Conservation (phyloP, 2,888 invertebrate species). For the Geotrupes spiniger region DNA sequence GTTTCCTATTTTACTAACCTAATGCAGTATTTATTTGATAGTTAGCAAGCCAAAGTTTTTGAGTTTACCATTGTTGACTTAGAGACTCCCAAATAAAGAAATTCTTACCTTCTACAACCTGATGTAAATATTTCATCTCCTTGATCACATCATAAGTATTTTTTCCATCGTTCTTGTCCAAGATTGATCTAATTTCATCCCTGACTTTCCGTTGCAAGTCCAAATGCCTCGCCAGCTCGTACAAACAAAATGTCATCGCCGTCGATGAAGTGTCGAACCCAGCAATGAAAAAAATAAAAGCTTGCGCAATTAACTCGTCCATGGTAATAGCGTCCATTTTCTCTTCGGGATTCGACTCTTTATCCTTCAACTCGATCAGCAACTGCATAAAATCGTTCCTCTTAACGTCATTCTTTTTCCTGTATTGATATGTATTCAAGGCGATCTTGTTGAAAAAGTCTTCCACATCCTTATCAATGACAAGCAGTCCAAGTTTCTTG, state of each 20-base stretch:
- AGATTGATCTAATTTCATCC: slow-evolving; percentile 41
- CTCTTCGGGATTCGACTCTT: background rate
- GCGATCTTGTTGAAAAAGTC: slow-evolving; percentile 33
- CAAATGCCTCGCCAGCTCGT: slow-evolving; percentile 52
- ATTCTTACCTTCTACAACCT: slow-evolving; percentile 23
- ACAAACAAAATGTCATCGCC: slow-evolving; percentile 55
- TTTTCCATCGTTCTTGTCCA: slow-evolving; percentile 40
- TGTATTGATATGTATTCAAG: slow-evolving; percentile 30
- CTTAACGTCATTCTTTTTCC: slow-evolving; percentile 29
- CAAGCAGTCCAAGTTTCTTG: slow-evolving; percentile 20
- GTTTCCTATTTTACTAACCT: too few species aligned
- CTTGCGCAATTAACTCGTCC: slow-evolving; percentile 50
- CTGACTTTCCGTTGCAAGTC: slow-evolving; percentile 49
- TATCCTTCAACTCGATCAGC: slow-evolving; percentile 37
- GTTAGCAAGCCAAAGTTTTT: too few species aligned
- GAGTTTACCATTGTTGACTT: too few species aligned
- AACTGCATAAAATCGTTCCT: slow-evolving; percentile 46
- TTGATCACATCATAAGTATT: slow-evolving; percentile 47
- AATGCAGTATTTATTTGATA: too few species aligned
- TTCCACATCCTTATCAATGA: slow-evolving; percentile 29
- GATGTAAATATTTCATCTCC: slow-evolving; percentile 52
- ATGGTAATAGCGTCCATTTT: slow-evolving; percentile 28
- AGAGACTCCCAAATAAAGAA: too few species aligned
- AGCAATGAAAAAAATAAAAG: slow-evolving; percentile 58
- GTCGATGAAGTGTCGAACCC: slow-evolving; percentile 63